Evolutionary conservation across 2,113 vertebrate species (phyloP).

Genomic region (Corythornis vintsioides): DNA sequence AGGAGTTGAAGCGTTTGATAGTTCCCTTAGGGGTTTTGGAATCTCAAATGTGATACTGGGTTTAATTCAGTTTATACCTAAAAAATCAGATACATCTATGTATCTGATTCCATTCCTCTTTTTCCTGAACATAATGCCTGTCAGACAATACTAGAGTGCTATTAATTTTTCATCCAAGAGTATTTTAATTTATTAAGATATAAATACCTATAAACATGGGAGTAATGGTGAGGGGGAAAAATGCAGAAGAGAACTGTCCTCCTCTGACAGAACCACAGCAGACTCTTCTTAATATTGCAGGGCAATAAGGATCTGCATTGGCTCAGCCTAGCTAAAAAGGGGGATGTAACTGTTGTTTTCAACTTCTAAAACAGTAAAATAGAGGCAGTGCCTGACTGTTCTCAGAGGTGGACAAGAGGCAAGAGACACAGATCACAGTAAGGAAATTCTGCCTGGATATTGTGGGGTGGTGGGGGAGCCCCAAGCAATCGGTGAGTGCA

Average conservation of each 20-base stretch:
- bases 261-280: neutral
- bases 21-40: neutral
- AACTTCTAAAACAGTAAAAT: neutral
- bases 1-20: neutral
- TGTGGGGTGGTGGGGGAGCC: neutral
- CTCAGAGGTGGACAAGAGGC: neutral
- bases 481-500: neutral
- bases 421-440: neutral
- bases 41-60: neutral
- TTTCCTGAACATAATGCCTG: neutral
- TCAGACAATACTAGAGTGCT: neutral
- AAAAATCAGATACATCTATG: neutral
- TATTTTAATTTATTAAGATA: neutral
- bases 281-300: neutral
- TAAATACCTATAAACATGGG: neutral
- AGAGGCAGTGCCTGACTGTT: neutral
- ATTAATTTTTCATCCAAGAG: neutral
- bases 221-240: neutral
- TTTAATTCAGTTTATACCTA: neutral
- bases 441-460: neutral
- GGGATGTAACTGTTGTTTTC: neutral
- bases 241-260: neutral
- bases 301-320: neutral
- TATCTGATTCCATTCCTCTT: neutral
- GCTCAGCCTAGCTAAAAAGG: neutral